phyloP scores from a whole-genome alignment of 1,140 invertebrate genomes.

The Limonius californicus region DNA sequence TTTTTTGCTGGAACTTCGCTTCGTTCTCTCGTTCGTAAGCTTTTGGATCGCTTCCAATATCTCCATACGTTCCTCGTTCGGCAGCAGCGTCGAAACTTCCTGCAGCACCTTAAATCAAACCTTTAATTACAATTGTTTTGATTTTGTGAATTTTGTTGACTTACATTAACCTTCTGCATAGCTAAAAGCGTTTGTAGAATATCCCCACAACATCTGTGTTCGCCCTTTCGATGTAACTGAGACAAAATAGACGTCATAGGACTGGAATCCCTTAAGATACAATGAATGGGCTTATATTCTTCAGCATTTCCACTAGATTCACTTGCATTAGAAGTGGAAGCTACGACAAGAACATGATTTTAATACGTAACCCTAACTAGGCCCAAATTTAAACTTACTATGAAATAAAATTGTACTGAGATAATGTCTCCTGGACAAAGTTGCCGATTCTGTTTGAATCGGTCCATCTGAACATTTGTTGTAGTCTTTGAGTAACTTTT shows the following conservation, averaged over 20 bases:
- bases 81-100: conserved; percentile 36
- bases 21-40: conserved; percentile 30
- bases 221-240: conserved; percentile 33
- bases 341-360: too few species aligned
- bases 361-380: too few species aligned
- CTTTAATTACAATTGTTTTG: too few species aligned
- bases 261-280: conserved; percentile 35
- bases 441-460: background rate
- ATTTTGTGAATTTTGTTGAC: conserved; percentile 16
- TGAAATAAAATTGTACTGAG: conserved; percentile 39
- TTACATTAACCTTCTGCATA: conserved; percentile 45
- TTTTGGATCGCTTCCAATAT: conserved; percentile 38
- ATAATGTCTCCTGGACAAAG: conserved; percentile 33
- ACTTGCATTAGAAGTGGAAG: too few species aligned
- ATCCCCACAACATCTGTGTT: conserved; percentile 43
- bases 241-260: conserved; percentile 37
- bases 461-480: background rate
- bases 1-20: conserved; percentile 27
- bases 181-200: conserved; percentile 37
- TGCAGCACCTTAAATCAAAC: conserved; percentile 36
- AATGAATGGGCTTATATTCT: conserved; percentile 30
- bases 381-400: too few species aligned
- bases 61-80: conserved; percentile 37
- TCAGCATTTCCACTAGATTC: conserved; percentile 3
- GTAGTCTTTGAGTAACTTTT: background rate